A percentile compares a stretch with the other conserved stretches of the same genome.
phyloP scores from a whole-genome alignment of 2,797 vertebrate species.

The Diglossa cyanea region DNA sequence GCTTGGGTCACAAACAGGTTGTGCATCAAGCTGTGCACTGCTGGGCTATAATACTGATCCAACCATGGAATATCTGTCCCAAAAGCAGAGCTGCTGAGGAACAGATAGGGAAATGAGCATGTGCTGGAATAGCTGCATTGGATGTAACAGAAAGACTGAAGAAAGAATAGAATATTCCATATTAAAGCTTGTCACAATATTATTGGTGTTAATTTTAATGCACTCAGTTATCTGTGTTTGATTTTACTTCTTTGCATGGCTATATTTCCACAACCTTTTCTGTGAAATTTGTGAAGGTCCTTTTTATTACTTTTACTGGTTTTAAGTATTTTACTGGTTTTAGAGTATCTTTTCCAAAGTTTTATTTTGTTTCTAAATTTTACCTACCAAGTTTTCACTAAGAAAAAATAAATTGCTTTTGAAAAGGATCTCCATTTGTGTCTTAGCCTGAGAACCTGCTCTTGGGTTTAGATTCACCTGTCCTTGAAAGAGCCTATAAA shows the following conservation, averaged over 20 bases:
- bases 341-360: neutral
- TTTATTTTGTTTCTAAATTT: neutral
- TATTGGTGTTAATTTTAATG: neutral
- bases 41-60: neutral
- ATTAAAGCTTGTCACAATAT: neutral
- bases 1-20: neutral
- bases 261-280: neutral
- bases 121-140: neutral
- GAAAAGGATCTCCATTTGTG: neutral
- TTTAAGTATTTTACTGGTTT: neutral
- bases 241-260: neutral
- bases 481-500: neutral
- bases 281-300: neutral
- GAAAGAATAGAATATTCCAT: neutral
- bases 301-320: neutral
- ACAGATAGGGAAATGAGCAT: neutral
- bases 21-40: neutral
- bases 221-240: neutral
- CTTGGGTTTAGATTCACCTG: fast-evolving
- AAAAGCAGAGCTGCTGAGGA: neutral
- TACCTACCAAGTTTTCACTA: neutral
- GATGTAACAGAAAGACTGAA: neutral
- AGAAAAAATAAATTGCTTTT: neutral
- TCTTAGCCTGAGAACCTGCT: neutral
- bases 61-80: neutral